Evolutionary conservation across 2,113 vertebrate species (phyloP).

Genomic region (Ictidomys tridecemlineatus): DNA sequence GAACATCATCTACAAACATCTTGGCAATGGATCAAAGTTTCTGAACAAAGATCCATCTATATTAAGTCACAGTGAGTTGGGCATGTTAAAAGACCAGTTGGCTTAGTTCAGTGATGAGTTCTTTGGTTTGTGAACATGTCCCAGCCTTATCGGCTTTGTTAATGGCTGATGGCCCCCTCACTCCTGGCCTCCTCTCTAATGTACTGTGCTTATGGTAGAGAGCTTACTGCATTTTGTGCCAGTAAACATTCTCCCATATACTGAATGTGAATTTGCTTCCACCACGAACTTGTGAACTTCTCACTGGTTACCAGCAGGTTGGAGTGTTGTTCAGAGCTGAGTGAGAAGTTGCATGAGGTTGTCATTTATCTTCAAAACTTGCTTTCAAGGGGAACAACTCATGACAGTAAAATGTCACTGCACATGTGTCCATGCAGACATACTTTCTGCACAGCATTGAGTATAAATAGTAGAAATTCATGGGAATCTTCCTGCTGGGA

Average conservation of each 20-base stretch:
- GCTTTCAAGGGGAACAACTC: too few relatives aligned
- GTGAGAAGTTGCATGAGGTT: not conserved
- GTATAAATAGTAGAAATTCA: not conserved
- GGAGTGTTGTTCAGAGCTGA: not conserved
- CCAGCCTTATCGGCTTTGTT: not conserved
- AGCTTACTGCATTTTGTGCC: accelerated
- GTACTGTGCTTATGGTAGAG: too few relatives aligned
- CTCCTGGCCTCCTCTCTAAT: not conserved
- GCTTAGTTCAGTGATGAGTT: too few relatives aligned
- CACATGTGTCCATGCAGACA: accelerated
- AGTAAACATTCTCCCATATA: not conserved
- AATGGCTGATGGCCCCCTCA: not conserved
- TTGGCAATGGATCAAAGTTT: constrained; percentile 52
- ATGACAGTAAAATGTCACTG: not conserved
- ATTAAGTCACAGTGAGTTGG: not conserved
- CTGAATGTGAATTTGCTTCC: not conserved
- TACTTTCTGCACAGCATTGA: not conserved
- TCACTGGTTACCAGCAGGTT: not conserved
- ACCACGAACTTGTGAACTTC: not conserved
- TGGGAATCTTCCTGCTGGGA: not conserved
- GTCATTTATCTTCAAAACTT: not conserved
- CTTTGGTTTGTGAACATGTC: not conserved
- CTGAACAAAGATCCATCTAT: not conserved
- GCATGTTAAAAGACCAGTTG: not conserved
- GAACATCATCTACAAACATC: constrained; percentile 39